Base-by-base conservation (phyloP, 1,140 invertebrate genomes). In the Thaumatotibia leucotreta region DNA sequence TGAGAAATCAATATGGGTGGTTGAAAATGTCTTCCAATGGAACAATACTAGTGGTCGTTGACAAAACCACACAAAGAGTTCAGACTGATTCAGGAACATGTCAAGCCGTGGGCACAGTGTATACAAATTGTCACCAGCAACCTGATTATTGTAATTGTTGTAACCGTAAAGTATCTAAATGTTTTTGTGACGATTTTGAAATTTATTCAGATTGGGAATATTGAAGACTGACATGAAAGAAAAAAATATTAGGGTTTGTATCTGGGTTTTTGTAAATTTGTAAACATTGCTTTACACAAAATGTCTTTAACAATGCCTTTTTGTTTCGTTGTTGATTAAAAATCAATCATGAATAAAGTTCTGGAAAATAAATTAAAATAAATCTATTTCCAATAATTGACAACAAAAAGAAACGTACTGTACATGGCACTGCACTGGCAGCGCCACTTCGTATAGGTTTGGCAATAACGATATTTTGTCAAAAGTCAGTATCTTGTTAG, bases 111-210 rank as follows among this genome's bases (percentile, higher is more conserved):
- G 4, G 17, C 17, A 20, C 6, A 2, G 1, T 20, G 14, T 20
- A 29, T 29, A 29, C 2, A 29, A 17, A 20, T 52, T 83, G 74
- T 49, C 66, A 82, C 62, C 66, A 63, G 9, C 17, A 64, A 8
- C 52, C 65, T 1, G 58, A 74, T 35, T 45, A 3, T 20, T 45
- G 17, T 5, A 39, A 68, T n/a, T 68, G 45, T 63, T 20, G 17
- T 14, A 65, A 24, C 8, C 81, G 76, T 66, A 66, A 79, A 45
- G 0, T 54, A 45, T 67, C 68, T 22, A 81, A 79, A 73, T 84
- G 80, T 73, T 54, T 78, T 23, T 84, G 80, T 67, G 49, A 74
- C n/a, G 49, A 68, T n/a, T 10, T 27, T 71, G 14, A 49, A 61
- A 27, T 39, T 6, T 3, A 49, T 2, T 4, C 24, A 23, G 35